Base-by-base conservation (phyloP, 2,797 vertebrate species). In the Halcyon badia region DNA sequence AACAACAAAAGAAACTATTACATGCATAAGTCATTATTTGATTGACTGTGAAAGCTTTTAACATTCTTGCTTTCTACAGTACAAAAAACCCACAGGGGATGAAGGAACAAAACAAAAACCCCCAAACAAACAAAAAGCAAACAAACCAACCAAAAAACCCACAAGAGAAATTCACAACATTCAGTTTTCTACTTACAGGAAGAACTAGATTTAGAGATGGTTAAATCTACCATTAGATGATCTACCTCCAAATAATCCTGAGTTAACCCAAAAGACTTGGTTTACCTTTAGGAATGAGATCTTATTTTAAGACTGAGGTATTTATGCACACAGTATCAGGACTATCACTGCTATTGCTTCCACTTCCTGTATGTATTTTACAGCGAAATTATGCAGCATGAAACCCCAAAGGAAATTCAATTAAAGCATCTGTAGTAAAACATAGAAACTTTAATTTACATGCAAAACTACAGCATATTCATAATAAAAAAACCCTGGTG, bases 381-480 rank as follows among this genome's bases (percentile, higher is more conserved):
- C 16, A 84, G 58, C 62, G 56, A 70, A 85, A 83, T 49, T 58
- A 77, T 3, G 12, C 52, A 85, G 49, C 41, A 33, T 26, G 42
- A 87, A 95, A 92, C 21, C 8, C 13, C 70, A 57, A 89, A 92
- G 26, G 37, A 86, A 90, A 86, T 41, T 54, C 70, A 90, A 54
- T 14, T 5, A 61, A 60, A 79, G 22, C 15, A 1, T 58, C 51
- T 87, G 96, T 93, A 96, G 92, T 97, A 98, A 98, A 98, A 98
- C 8, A 81, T 97, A 98, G 89, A 98, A 98, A 98, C 71, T 98
- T 98, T 98, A 98, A 98, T 98, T 97, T 98, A 98, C 96, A 98
- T 95, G 97, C 91, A 89, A 96, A 97, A 97, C 90, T 91, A 96
- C 86, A 97, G 94, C 69, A 97, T 87, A 87, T 61, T 96, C 72